Evolutionary conservation across 2,113 vertebrate species (phyloP).

Genomic region (Chaetodon trifascialis): DNA sequence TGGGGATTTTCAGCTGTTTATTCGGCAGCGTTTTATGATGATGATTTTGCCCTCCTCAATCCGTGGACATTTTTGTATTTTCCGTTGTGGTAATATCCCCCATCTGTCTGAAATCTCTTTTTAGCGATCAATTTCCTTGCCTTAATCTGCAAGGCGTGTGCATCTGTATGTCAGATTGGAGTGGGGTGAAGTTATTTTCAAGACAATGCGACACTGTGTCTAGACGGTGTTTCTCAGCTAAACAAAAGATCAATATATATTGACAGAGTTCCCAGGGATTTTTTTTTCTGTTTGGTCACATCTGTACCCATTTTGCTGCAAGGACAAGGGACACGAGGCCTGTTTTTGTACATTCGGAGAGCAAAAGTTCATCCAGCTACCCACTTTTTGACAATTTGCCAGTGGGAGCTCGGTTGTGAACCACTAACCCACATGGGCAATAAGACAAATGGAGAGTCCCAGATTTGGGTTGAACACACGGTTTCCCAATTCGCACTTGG

Average conservation of each 20-base stretch:
- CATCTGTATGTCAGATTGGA: constrained; percentile 11
- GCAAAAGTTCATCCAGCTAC: constrained; percentile 54
- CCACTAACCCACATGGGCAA: constrained; percentile 73
- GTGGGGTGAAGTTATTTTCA: constrained; percentile 44
- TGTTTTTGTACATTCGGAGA: constrained; percentile 18
- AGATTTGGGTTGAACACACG: constrained; percentile 62
- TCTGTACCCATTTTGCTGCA: constrained; percentile 33
- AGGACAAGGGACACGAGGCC: constrained; percentile 16
- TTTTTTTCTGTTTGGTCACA: constrained; percentile 17
- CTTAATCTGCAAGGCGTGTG: constrained; percentile 48
- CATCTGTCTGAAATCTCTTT: constrained; percentile 59
- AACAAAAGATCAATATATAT: constrained; percentile 76
- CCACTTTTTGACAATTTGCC: constrained; percentile 33
- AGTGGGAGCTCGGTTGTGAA: constrained; percentile 47
- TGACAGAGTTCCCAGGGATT: constrained; percentile 48
- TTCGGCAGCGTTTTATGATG: constrained; percentile 38
- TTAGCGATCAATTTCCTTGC: constrained; percentile 61
- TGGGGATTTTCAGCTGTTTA: constrained; percentile 61
- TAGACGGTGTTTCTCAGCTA: constrained; percentile 68
- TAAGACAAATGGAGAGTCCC: constrained; percentile 60
- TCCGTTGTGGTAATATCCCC: constrained; percentile 35
- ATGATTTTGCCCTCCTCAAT: constrained; percentile 48
- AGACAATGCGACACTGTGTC: constrained; percentile 63
- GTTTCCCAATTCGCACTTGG: constrained; percentile 35
- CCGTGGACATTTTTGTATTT: constrained; percentile 27